phyloP scores from a whole-genome alignment of 2,797 vertebrate genomes.

The Dallia pectoralis region DNA sequence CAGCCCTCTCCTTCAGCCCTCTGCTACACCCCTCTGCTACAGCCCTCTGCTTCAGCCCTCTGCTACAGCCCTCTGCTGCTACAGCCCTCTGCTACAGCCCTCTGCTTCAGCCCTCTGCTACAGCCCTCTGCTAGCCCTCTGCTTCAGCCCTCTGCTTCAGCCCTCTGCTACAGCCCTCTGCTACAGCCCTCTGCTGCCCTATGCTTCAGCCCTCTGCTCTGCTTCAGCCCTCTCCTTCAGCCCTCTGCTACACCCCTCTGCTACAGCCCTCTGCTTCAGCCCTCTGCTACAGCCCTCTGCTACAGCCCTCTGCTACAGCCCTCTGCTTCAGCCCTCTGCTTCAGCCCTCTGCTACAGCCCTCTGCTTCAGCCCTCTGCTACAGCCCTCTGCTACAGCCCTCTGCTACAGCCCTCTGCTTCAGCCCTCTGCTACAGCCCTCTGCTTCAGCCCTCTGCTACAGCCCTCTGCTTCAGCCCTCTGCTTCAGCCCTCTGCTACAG shows the following conservation, averaged over 20 bases:
- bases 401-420: not conserved
- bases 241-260: too few relatives aligned
- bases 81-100: not conserved
- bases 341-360: not conserved
- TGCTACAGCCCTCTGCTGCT: too few relatives aligned
- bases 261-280: not conserved
- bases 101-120: not conserved
- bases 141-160: not conserved
- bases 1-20: too few relatives aligned
- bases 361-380: not conserved
- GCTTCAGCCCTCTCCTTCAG: not conserved
- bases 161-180: not conserved
- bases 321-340: not conserved
- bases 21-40: too few relatives aligned
- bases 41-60: not conserved
- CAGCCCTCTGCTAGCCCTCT: too few relatives aligned
- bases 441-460: not conserved
- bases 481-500: too few relatives aligned
- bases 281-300: too few relatives aligned
- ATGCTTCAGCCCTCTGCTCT: too few relatives aligned
- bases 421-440: not conserved
- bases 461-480: not conserved
- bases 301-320: not conserved
- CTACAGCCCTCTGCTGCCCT: too few relatives aligned
- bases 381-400: too few relatives aligned